A percentile compares a stretch with the other conserved stretches of the same genome.
Conservation (phyloP, 1,140 invertebrate genomes). For the Notospermus geniculatus region DNA sequence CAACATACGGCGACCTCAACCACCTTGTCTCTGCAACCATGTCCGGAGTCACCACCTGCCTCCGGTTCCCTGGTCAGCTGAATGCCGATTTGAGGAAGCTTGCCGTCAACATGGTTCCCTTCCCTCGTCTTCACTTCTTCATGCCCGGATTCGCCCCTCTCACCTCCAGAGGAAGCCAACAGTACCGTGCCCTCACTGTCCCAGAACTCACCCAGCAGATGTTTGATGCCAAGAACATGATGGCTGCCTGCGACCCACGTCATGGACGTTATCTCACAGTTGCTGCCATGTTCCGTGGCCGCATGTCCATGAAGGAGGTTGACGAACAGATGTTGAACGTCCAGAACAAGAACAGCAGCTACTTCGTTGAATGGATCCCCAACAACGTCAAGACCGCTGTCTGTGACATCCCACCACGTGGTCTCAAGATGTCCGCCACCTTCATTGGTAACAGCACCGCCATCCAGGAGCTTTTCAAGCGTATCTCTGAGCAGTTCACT, state of each 20-base stretch:
- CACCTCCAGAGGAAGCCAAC: conserved; percentile 67
- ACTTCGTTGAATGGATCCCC: conserved; percentile 70
- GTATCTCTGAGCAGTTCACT: conserved; percentile 71
- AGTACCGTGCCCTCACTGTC: conserved; percentile 62
- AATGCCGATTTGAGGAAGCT: conserved; percentile 86
- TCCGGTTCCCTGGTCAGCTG: conserved; percentile 61
- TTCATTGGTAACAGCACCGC: conserved; percentile 64
- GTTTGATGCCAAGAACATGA: conserved; percentile 78
- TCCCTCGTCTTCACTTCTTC: conserved; percentile 91
- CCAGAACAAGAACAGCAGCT: conserved; percentile 80
- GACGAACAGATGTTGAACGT: conserved; percentile 70
- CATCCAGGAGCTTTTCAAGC: conserved; percentile 75
- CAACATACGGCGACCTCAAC: conserved; percentile 64
- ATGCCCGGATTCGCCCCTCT: conserved; percentile 91
- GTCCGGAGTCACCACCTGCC: conserved; percentile 79
- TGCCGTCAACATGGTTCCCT: conserved; percentile 95
- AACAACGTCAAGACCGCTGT: conserved; percentile 70
- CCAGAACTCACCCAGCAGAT: conserved; percentile 74
- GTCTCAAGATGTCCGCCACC: conserved; percentile 62
- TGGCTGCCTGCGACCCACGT: conserved; percentile 82
- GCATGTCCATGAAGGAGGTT: conserved; percentile 92
- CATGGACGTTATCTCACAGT: conserved; percentile 89
- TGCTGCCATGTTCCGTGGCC: conserved; percentile 84
- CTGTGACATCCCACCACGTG: conserved; percentile 62
- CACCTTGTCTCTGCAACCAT: conserved; percentile 67